Base-by-base conservation (phyloP, 2,797 vertebrate genomes). In the Kryptolebias ocellatus region DNA sequence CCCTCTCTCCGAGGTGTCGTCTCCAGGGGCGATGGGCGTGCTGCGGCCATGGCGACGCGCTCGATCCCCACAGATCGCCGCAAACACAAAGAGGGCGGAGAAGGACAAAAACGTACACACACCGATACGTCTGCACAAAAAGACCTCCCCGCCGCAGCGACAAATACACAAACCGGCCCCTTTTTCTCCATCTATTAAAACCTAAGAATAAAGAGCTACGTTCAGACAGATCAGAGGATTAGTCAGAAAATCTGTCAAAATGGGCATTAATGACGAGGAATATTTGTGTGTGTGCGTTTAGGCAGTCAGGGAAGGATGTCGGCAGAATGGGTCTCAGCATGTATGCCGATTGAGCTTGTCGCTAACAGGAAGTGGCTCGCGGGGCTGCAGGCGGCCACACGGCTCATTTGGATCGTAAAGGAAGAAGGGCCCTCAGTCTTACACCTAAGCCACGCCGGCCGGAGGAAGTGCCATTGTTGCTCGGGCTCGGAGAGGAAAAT, bases 401-500 rank as follows among this genome's bases (percentile, higher is more conserved):
- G 17, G 71, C 76, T 60, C 52, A 67, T 67, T 83, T 56, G 55
- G 70, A 83, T 79, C 65, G 87, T 81, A 81, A 80, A 91, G 87
- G 85, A 90, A 90, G 78, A 70, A 14, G 46, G 53, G 50, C n/a
- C 0, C 42, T 34, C 70, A 52, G 76, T 9, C 66, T 67, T 83
- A 64, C 67, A 76, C 83, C 87, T 90, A 57, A 81, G 86, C 83
- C 88, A 69, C 81, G 74, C 82, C 87, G 61, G 74, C 75, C 81
- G 51, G 78, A 88, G 93, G 91, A 95, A 93, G 86, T 0, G 0
- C 80, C 77, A 92, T 86, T 88, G 78, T 87, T 87, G 53, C 60
- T 64, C 46, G 0, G 5, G 63, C 53, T 45, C 20, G 16, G 3
- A 47, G 37, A 64, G 53, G 42, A 79, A 74, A 82, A 71, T 50